phyloP scores from a whole-genome alignment of 2,888 invertebrate species.

The Melanchra persicariae region DNA sequence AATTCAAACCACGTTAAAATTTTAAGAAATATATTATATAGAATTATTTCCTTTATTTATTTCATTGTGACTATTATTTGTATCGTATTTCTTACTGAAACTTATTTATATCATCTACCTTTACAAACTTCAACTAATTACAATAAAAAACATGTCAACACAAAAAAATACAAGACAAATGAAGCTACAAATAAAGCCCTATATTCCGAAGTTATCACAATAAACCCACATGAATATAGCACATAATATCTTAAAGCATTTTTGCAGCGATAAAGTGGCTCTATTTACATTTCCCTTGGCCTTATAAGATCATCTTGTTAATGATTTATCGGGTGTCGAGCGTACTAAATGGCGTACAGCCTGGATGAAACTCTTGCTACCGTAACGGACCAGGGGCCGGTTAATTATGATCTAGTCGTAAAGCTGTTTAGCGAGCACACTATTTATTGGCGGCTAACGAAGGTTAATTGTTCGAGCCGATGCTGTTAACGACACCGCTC shows the following conservation, averaged over 20 bases:
- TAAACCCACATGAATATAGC: constrained; percentile 18
- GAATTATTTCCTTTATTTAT: not conserved
- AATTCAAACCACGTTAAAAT: not conserved
- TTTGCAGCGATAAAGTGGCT: constrained; percentile 53
- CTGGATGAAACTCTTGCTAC: constrained; percentile 77
- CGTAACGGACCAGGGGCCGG: constrained; percentile 76
- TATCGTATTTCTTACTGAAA: not conserved
- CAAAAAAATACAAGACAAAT: not conserved
- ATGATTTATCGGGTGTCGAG: constrained; percentile 76
- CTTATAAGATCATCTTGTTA: constrained; percentile 62
- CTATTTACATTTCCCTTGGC: constrained; percentile 58
- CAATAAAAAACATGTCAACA: not conserved
- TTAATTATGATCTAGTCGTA: constrained; percentile 85
- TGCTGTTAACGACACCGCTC: constrained; percentile 71
- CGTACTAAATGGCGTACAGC: constrained; percentile 71
- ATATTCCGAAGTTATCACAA: constrained; percentile 15
- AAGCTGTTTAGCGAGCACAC: constrained; percentile 80
- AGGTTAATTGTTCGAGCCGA: constrained; percentile 81
- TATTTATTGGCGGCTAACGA: constrained; percentile 86
- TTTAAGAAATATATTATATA: not conserved
- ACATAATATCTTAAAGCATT: constrained; percentile 35
- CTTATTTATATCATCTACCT: not conserved
- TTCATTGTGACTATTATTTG: not conserved
- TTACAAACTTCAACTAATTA: not conserved
- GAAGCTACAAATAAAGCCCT: constrained; percentile 6